These are phyloP conservation scores for Origma solitaria DNA, from an alignment of 2,113 vertebrate species.

Conservation along the genomic window DNA sequence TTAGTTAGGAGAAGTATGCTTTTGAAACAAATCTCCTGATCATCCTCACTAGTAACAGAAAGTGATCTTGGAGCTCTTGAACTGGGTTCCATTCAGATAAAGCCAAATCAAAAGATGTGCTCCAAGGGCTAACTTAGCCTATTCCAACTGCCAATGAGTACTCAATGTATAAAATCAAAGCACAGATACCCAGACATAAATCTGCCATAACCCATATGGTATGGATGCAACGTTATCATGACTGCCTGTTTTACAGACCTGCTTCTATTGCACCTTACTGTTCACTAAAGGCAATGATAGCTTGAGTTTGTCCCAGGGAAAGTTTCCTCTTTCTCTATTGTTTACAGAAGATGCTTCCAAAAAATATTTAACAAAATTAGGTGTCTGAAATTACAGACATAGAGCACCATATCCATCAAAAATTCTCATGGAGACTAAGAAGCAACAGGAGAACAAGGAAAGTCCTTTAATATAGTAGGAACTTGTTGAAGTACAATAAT, in stretches of 20 bases:
- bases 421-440: neutral
- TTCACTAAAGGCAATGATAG: neutral
- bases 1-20: neutral
- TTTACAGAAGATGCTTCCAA: neutral
- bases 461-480: neutral
- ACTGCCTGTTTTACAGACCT: neutral
- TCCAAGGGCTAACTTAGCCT: neutral
- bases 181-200: neutral
- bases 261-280: neutral
- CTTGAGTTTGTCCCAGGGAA: neutral
- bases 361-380: neutral
- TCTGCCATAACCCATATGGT: neutral
- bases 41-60: neutral
- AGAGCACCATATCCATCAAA: neutral
- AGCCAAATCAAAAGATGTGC: neutral
- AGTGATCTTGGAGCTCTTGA: neutral
- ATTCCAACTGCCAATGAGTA: neutral
- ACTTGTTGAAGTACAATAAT: neutral
- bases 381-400: neutral
- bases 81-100: neutral
- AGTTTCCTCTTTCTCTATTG: neutral
- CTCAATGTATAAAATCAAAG: neutral
- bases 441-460: neutral
- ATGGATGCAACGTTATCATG: neutral
- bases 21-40: neutral